Base-by-base conservation (phyloP, 2,888 invertebrate genomes). In the Cetonia aurata region DNA sequence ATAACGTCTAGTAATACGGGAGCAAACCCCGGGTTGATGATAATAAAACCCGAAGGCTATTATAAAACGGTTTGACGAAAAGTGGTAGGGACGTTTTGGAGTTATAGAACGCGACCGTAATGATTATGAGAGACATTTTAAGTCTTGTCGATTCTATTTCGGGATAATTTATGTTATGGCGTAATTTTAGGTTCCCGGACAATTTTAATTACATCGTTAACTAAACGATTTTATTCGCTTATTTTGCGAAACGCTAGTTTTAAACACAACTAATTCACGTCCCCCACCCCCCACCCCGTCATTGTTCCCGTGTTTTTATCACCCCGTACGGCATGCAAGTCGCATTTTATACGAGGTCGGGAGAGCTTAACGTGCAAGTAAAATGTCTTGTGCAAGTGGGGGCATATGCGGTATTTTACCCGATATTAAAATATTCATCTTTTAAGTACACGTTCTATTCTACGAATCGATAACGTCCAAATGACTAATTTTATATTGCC, bases 401-500 rank as follows among this genome's bases (percentile, higher is more conserved):
- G 31, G 19, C 46, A 46, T 62, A 62, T 50, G 15, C 33, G 62
- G 37, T 62, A 62, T 50, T 62, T 62, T 62, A 62, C 62, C 62
- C 13, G 62, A 62, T 62, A 50, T 62, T 62, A 48, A 62, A 62
- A 62, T 62, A 62, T 62, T 62, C 62, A 62, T 62, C 50, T 37
- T 9, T 50, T 62, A 62, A 62, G 62, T 50, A 48, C 33, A 62
- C 50, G 50, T 62, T 62, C 41, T 62, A 62, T 33, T 8, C 48
- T 25, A 1, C n/a, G 31, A 50, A 62, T 62, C 62, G 62, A 62
- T 62, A 62, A n/a, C 17, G 17, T 48, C 31, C 48, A 62, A 62
- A 62, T 62, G 62, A 62, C 48, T 62, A 62, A 62, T 62, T 62
- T 62, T 62, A 62, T 50, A 50, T 62, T 62, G 50, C 62, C 31